Conservation (phyloP, 2,888 invertebrate genomes). For the Spodoptera littoralis region DNA sequence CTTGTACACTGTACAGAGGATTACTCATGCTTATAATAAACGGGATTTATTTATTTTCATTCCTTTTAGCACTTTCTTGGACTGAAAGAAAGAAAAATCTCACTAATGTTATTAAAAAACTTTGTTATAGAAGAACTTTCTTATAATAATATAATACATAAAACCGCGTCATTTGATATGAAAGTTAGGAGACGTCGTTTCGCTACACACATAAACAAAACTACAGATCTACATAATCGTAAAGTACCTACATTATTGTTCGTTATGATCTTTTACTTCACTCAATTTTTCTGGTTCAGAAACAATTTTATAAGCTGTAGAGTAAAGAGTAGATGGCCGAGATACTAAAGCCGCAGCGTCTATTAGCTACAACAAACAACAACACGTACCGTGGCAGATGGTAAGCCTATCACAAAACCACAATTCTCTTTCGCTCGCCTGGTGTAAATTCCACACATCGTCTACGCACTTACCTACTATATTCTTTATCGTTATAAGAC, state of each 20-base stretch:
- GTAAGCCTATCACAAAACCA: constrained; percentile 18
- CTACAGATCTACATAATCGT: not conserved
- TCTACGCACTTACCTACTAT: constrained; percentile 4
- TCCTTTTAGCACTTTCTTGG: not conserved
- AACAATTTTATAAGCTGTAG: too few relatives aligned
- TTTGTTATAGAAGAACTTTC: constrained; percentile 22
- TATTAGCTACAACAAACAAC: constrained; percentile 7
- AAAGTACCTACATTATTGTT: not conserved
- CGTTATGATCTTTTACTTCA: too few relatives aligned
- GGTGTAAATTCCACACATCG: constrained; percentile 2
- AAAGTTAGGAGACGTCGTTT: constrained; percentile 30
- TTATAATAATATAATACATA: not conserved
- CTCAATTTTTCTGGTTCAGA: too few relatives aligned
- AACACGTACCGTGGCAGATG: constrained; percentile 19
- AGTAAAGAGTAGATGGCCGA: too few relatives aligned
- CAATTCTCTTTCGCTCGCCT: constrained; percentile 8
- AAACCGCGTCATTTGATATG: constrained; percentile 25
- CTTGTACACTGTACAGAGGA: not conserved
- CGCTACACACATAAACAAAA: constrained; percentile 6
- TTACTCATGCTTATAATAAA: not conserved
- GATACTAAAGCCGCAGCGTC: not conserved
- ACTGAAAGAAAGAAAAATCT: constrained; percentile 11
- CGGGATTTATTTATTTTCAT: constrained; percentile 15
- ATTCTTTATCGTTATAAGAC: not conserved
- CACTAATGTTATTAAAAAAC: constrained; percentile 37